Base-by-base conservation (phyloP, 2,113 vertebrate genomes). In the Scophthalmus maximus region DNA sequence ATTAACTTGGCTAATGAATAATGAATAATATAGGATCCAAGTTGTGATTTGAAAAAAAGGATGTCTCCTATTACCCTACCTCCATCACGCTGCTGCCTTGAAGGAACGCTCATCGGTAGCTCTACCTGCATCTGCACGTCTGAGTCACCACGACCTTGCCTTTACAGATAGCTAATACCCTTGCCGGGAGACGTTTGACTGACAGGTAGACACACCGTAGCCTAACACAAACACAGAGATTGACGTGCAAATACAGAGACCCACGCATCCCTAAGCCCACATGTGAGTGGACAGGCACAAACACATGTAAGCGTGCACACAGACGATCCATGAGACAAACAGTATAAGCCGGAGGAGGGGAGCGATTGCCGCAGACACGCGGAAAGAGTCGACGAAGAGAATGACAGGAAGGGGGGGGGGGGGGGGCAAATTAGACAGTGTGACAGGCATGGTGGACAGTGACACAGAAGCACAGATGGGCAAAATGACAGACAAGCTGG, bases 131-230 rank as follows among this genome's bases (percentile, higher is more conserved):
- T 55, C 59, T 57, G 34, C 46, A 25, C 49, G 73, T 71, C 64
- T 71, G 49, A 83, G 87, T 79, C 84, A 73, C 82, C 53, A 30
- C 88, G 86, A 91, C 89, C 84, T 90, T 88, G 79, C 63, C 73
- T 76, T 82, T 67, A 72, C 60, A 77, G 74, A 88, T 67, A 78
- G 79, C 63, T 76, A 77, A 82, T 64, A 79, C 71, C 57, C 69
- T n/a, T 68, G 72, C 80, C 14, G 59, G 79, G 68, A 81, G 83
- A 78, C n/a, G 2, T 78, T 68, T 87, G 87, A 88, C 64, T 84
- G 85, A 84, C 86, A 74, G 82, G 73, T 60, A 80, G 42, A 67
- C 71, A 29, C 20, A 26, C 42, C 3, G 71, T 62, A 12, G 68
- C 56, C 71, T 73, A 61, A 64, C 32, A 76, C 68, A 79, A 76